Evolutionary conservation across 2,888 invertebrate genomes (phyloP).

Genomic region (Coleophora flavipennella): DNA sequence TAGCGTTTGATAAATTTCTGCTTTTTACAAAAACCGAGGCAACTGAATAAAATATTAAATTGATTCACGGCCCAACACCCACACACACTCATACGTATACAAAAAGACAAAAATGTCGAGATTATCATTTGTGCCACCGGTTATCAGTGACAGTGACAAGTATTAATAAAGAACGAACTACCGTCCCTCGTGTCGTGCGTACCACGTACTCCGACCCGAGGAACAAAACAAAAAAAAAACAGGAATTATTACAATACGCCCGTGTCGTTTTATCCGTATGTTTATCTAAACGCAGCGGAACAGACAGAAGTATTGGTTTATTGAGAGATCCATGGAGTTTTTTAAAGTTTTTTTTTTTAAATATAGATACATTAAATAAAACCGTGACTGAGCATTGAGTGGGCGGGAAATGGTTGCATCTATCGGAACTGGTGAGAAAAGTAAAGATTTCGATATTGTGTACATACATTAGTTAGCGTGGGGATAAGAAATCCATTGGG

Average conservation of each 20-base stretch:
- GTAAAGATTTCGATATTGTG: neutral
- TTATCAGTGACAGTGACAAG: conserved; percentile 65
- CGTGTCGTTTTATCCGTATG: conserved; percentile 42
- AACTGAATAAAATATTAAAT: neutral
- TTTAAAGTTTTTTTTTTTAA: conserved; percentile 26
- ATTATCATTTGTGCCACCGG: conserved; percentile 38
- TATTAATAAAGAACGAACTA: conserved; percentile 63
- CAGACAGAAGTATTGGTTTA: conserved; percentile 37
- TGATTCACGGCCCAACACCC: conserved; percentile 6
- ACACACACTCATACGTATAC: conserved; percentile 22
- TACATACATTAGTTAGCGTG: neutral
- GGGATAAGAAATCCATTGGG: neutral
- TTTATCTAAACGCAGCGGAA: conserved; percentile 54
- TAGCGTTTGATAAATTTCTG: too few species aligned
- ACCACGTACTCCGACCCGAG: conserved; percentile 4
- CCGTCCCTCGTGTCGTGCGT: conserved; percentile 33
- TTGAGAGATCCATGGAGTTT: conserved; percentile 41
- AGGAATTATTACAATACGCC: conserved; percentile 56
- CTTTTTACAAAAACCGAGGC: too few species aligned
- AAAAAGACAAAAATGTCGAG: conserved; percentile 50
- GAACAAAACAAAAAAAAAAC: conserved; percentile 35
- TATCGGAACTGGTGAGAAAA: conserved; percentile 5
- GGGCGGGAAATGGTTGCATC: conserved; percentile 4
- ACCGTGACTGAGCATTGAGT: conserved; percentile 6
- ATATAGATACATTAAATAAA: conserved; percentile 18